Conservation (phyloP, 2,113 vertebrate species). For the Ctenomys sociabilis region DNA sequence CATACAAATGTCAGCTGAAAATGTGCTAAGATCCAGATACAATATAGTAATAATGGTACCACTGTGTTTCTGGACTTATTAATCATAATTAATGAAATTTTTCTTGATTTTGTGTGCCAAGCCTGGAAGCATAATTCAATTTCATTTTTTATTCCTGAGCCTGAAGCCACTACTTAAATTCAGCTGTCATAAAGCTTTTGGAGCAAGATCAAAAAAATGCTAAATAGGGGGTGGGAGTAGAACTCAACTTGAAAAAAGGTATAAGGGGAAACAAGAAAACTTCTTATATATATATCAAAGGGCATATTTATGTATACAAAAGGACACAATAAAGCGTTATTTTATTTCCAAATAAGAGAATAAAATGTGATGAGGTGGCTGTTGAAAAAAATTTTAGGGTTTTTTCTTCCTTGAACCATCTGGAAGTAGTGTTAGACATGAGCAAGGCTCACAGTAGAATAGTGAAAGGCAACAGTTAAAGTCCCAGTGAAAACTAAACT, state of each 20-base stretch:
- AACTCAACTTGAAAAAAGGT: constrained; percentile 38
- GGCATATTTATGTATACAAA: background rate
- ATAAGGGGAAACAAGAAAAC: constrained; percentile 28
- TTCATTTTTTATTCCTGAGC: constrained; percentile 77
- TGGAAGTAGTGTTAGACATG: constrained; percentile 56
- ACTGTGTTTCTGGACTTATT: constrained; percentile 84
- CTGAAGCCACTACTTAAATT: constrained; percentile 75
- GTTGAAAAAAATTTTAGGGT: background rate
- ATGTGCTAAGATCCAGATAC: constrained; percentile 72
- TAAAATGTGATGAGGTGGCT: constrained; percentile 48
- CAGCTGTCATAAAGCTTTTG: constrained; percentile 76
- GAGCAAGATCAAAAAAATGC: constrained; percentile 69
- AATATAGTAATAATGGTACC: constrained; percentile 79
- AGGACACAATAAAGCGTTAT: constrained; percentile 12
- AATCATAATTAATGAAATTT: constrained; percentile 87
- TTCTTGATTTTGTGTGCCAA: constrained; percentile 84
- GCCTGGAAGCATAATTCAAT: constrained; percentile 81
- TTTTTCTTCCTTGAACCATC: background rate
- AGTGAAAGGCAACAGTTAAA: constrained; percentile 15
- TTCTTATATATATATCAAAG: constrained; percentile 46
- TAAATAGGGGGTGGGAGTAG: constrained; percentile 44
- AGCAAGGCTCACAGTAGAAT: constrained; percentile 28
- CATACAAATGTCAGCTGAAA: constrained; percentile 69
- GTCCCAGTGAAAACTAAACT: constrained; percentile 33
- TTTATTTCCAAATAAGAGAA: constrained; percentile 46